phyloP scores from a whole-genome alignment of 1,140 invertebrate genomes.

The Drosophila hydei region DNA sequence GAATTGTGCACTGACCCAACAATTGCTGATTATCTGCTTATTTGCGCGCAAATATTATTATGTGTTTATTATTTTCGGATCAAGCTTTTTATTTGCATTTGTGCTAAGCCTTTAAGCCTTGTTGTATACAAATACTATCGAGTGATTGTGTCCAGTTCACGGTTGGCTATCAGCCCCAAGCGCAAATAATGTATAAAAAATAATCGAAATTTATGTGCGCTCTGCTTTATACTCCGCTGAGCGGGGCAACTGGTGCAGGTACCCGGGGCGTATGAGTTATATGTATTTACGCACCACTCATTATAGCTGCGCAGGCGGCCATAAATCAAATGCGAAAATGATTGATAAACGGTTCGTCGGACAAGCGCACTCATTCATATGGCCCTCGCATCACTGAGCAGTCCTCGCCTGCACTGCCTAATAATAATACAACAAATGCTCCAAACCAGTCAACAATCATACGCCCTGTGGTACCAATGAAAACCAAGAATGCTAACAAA shows the following conservation, averaged over 20 bases:
- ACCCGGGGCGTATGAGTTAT: constrained; percentile 36
- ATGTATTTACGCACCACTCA: constrained; percentile 51
- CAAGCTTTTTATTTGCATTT: constrained; percentile 57
- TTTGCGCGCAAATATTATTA: constrained; percentile 48
- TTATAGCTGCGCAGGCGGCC: constrained; percentile 32
- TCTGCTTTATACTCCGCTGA: constrained; percentile 31
- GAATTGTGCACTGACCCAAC: constrained; percentile 67
- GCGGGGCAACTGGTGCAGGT: constrained; percentile 12
- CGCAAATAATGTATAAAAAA: constrained; percentile 38
- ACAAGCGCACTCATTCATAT: constrained; percentile 16
- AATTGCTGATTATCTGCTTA: constrained; percentile 45
- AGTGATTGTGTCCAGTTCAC: neutral
- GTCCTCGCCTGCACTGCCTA: constrained; percentile 44
- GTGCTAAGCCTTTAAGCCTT: constrained; percentile 65
- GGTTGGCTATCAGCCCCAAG: constrained; percentile 22
- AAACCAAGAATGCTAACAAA: constrained; percentile 5
- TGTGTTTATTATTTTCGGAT: constrained; percentile 61
- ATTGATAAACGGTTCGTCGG: constrained; percentile 67
- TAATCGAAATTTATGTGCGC: constrained; percentile 61
- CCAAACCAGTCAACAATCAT: constrained; percentile 54
- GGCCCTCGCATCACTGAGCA: constrained; percentile 26
- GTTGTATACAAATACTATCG: constrained; percentile 5
- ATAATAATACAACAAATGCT: constrained; percentile 51
- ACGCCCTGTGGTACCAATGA: constrained; percentile 48
- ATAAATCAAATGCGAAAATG: constrained; percentile 76